Conservation (phyloP, 2,888 invertebrate genomes). For the Torymus texanus region DNA sequence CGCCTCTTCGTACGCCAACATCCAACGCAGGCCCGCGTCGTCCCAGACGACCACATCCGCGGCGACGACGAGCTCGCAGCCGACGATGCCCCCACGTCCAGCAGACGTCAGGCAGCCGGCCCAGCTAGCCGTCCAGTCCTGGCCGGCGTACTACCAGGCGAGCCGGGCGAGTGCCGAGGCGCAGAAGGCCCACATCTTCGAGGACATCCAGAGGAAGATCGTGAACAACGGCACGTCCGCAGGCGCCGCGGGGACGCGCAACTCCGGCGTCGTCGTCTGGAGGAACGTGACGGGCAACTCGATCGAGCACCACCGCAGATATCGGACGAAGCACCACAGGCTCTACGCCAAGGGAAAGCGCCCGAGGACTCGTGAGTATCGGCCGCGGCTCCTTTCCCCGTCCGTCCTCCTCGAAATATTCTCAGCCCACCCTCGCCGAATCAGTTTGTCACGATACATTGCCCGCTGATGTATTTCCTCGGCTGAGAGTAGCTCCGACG, state of each 20-base stretch:
- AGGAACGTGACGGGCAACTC: slow-evolving; percentile 55
- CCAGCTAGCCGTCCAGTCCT: slow-evolving; percentile 48
- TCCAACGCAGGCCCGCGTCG: slow-evolving; percentile 61
- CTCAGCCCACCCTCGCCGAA: too few relatives aligned
- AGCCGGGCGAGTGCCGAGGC: slow-evolving; percentile 58
- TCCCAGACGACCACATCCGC: slow-evolving; percentile 36
- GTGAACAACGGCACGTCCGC: slow-evolving; percentile 57
- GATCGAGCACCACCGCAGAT: slow-evolving; percentile 67
- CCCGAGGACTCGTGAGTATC: slow-evolving; percentile 67
- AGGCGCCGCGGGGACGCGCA: slow-evolving; percentile 43
- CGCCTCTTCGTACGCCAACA: slow-evolving; percentile 67
- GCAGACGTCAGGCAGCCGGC: slow-evolving; percentile 1
- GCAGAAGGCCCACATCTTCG: slow-evolving; percentile 67
- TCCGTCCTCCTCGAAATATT: not conserved
- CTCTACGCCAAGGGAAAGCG: slow-evolving; percentile 69
- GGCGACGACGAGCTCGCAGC: slow-evolving; percentile 48
- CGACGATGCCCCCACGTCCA: slow-evolving; percentile 46
- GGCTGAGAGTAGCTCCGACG: slow-evolving; percentile 1
- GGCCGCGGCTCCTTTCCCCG: not conserved
- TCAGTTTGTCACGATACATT: too few relatives aligned
- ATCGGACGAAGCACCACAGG: slow-evolving; percentile 70
- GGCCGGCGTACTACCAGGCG: slow-evolving; percentile 66
- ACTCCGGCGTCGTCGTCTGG: slow-evolving; percentile 44
- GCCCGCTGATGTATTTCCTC: too few relatives aligned
- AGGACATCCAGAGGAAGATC: slow-evolving; percentile 68